Percentiles rank a stretch among this genome's conserved stretches.
Conservation (phyloP, 2,888 invertebrate species). For the Chrysolina oricalcia region DNA sequence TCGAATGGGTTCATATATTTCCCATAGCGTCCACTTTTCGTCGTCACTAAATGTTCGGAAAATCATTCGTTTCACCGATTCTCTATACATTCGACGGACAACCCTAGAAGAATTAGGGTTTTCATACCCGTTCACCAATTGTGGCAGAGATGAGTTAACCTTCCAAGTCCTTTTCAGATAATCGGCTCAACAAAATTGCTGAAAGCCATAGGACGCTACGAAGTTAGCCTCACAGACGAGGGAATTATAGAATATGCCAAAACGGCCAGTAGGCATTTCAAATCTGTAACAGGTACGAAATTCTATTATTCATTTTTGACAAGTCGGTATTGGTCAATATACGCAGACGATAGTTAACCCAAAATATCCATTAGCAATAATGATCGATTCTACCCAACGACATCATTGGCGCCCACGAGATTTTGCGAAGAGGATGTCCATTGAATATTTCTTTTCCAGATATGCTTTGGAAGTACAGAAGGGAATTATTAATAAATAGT, state of each 20-base stretch:
- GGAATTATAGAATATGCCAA: slow-evolving; percentile 73
- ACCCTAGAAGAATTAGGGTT: background rate
- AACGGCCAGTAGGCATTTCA: slow-evolving; percentile 73
- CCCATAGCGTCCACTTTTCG: background rate
- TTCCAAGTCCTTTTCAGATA: slow-evolving; percentile 59
- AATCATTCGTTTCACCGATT: slow-evolving; percentile 22
- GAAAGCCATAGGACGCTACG: slow-evolving; percentile 61
- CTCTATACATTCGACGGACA: background rate
- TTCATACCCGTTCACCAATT: background rate
- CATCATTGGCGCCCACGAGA: background rate
- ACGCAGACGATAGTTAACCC: slow-evolving; percentile 1
- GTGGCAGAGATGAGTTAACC: slow-evolving; percentile 14
- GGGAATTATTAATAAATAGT: background rate
- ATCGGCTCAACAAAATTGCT: slow-evolving; percentile 65
- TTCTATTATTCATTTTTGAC: slow-evolving; percentile 22
- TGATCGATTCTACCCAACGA: background rate
- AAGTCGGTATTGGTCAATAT: slow-evolving; percentile 17
- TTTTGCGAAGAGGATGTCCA: background rate
- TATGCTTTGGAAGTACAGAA: background rate
- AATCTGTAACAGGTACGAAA: slow-evolving; percentile 73
- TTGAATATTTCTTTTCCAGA: background rate
- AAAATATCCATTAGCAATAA: slow-evolving; percentile 18
- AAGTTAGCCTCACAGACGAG: slow-evolving; percentile 63
- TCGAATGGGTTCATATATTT: background rate
- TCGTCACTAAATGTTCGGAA: background rate